Percentiles rank a stretch among this genome's conserved stretches.
Evolutionary conservation across 2,797 vertebrate genomes (phyloP).

Genomic region (Sternarchorhynchus goeldii): DNA sequence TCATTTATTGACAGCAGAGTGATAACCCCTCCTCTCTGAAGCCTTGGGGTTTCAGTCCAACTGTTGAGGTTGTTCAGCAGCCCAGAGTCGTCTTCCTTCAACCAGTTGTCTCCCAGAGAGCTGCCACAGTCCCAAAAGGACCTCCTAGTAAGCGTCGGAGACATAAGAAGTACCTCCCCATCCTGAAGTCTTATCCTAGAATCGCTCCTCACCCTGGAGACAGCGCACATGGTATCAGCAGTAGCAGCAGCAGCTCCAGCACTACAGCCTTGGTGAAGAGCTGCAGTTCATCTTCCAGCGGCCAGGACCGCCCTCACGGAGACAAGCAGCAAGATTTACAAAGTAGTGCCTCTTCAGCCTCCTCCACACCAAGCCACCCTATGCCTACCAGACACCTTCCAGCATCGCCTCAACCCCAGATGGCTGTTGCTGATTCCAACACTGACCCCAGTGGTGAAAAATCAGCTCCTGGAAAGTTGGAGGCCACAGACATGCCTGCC

Average conservation of each 20-base stretch:
- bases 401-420: constrained; percentile 55
- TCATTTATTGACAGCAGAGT: constrained; percentile 67
- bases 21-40: constrained; percentile 73
- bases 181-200: constrained; percentile 89
- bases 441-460: constrained; percentile 45
- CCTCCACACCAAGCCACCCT: constrained; percentile 55
- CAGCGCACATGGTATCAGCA: constrained; percentile 60
- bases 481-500: constrained; percentile 19
- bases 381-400: constrained; percentile 41
- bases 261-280: constrained; percentile 59
- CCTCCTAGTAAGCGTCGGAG: constrained; percentile 75
- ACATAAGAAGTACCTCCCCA: constrained; percentile 85
- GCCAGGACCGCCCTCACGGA: constrained; percentile 56
- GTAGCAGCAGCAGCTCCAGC: constrained; percentile 60
- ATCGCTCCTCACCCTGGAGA: constrained; percentile 89
- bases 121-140: constrained; percentile 64
- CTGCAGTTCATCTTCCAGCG: constrained; percentile 55
- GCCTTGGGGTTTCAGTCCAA: constrained; percentile 80
- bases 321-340: constrained; percentile 59
- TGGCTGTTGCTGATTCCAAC: constrained; percentile 52
- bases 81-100: constrained; percentile 84
- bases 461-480: constrained; percentile 49
- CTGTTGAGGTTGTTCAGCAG: constrained; percentile 75
- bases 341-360: constrained; percentile 35
- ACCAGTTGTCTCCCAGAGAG: constrained; percentile 74